Base-by-base conservation (phyloP, 1,140 invertebrate species). In the Apis cerana region DNA sequence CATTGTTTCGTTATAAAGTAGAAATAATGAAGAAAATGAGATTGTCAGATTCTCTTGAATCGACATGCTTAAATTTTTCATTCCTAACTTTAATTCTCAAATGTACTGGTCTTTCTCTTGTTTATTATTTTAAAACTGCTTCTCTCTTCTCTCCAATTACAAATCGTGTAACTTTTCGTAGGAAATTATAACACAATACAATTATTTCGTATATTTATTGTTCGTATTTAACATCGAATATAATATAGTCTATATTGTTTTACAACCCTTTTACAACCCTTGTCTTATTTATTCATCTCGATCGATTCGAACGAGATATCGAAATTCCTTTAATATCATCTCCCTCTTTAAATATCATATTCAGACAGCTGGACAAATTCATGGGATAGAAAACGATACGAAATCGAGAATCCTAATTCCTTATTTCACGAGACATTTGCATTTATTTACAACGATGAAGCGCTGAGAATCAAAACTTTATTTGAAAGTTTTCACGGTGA, bases 341-440 rank as follows among this genome's bases (percentile, higher is more conserved):
- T n/a, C 17, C 48, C 33, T 43, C 33, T 54, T 70, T 27, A 19
- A 27, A 59, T n/a, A 59, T 59, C 10, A 23, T 68, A 5, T 0
- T 13, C 19, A 19, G 17, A n/a, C 19, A 43, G 19, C 19, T 76
- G 62, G 27, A 52, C 17, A 54, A 56, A 76, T 76, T 54, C 0
- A 0, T 33, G 3, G 33, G 23, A 50, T 65, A 19, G 59, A 1
- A 48, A 21, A 10, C 62, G 52, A 27, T 15, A 21, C 0, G 17
- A 59, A 50, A 58, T 68, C n/a, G 17, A 59, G 54, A 12, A 58
- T 17, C n/a, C 56, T 71, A 72, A 80, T 80, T 58, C 69, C 17
- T 21, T 43, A 43, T 80, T 72, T 62, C 56, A 62, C 48, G 48
- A 71, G 33, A 50, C 23, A 80, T 80, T 72, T 80, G 77, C 68